Base-by-base conservation (phyloP, 2,888 invertebrate species). In the Athalia circularis region DNA sequence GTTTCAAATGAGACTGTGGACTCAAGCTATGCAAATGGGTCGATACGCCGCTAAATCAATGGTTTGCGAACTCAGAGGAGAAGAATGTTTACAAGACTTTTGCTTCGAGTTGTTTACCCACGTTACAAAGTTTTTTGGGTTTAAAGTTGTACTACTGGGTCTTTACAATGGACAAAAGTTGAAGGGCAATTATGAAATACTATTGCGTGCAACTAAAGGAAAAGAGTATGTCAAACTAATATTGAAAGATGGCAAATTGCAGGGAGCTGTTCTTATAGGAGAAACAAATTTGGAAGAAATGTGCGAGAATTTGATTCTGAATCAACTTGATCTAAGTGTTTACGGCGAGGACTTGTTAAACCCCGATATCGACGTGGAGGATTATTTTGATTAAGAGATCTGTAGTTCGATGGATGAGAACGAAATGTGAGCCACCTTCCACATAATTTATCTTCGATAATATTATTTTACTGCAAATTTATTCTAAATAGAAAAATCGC, bases 31-130 rank as follows among this genome's bases (percentile, higher is more conserved):
- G 77, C 98, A 99, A 91, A 99, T 99, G 98, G 99, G 99, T 8
- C 93, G 94, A 77, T 98, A 97, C 92, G 98, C 97, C 45, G 99
- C 97, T 0, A 96, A 96, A 89, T 94, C 95, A 79, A 99, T 99
- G 96, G 93, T 93, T 80, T 93, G 93, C 0, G 91, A 91, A 81
- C 87, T 93, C 6, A 92, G 90, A 9, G 91, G 93, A 6, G 94
- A 96, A 90, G 92, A 92, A 82, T 92, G 96, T 11, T 91, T 95
- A 78, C 96, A 95, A 91, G 99, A 99, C 90, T 98, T 99, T 90
- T 97, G 97, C 89, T 99, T 99, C 91, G 99, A 99, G 91, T 91
- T 99, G 54, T 99, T 99, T 88, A 95, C 98, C 0, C 99, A 99
- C 91, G 97, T 98, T 15, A 99, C 99, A 0, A 94, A 94, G 81